Evolutionary conservation across 2,797 vertebrate species (phyloP).

Genomic region (Peromyscus nudipes): DNA sequence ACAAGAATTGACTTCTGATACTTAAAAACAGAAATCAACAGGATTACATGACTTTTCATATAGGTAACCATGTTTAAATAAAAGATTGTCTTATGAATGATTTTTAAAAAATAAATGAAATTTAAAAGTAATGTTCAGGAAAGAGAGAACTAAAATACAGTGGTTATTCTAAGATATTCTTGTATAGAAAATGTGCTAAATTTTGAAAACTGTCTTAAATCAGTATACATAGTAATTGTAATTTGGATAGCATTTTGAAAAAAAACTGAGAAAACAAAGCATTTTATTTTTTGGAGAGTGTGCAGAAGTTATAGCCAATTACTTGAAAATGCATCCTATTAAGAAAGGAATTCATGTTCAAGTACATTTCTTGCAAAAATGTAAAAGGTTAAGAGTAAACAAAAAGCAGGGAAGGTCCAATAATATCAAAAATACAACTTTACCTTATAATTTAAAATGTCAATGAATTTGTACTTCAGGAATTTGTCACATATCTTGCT

Average conservation of each 20-base stretch:
- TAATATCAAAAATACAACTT: not conserved
- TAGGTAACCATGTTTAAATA: not conserved
- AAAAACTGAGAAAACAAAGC: slow-evolving; percentile 8
- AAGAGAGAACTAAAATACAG: not conserved
- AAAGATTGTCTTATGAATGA: not conserved
- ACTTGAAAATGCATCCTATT: not conserved
- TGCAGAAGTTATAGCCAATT: slow-evolving; percentile 39
- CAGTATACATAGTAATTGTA: slow-evolving; percentile 10
- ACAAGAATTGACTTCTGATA: slow-evolving; percentile 8
- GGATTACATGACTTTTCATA: slow-evolving; percentile 17
- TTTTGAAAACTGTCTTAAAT: slow-evolving; percentile 38
- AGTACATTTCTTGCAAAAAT: not conserved
- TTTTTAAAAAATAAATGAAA: slow-evolving; percentile 52
- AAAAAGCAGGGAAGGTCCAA: not conserved
- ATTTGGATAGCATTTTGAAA: slow-evolving; percentile 6
- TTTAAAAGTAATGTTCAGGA: slow-evolving; percentile 46
- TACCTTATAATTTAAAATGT: slow-evolving; percentile 31
- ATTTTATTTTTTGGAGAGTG: not conserved
- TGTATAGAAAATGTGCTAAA: slow-evolving; percentile 11
- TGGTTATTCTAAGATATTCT: slow-evolving; percentile 16
- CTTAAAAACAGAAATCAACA: slow-evolving; percentile 15
- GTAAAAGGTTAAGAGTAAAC: slow-evolving; percentile 6
- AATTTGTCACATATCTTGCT: not conserved
- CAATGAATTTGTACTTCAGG: not conserved
- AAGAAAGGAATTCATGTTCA: not conserved